Base-by-base conservation (phyloP, 2,113 vertebrate species). In the Rhinichthys klamathensis region DNA sequence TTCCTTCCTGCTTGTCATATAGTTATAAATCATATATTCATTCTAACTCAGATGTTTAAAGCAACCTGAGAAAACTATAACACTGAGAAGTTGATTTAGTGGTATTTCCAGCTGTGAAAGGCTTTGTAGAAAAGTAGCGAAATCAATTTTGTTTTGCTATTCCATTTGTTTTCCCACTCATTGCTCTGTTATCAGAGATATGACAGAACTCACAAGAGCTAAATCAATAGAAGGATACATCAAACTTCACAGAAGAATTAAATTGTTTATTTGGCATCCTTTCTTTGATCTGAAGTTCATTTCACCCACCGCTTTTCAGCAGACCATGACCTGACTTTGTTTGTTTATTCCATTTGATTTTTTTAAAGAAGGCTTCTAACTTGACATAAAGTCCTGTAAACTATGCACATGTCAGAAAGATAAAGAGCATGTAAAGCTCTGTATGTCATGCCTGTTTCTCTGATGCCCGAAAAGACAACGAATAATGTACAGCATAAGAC, bases 231-330 rank as follows among this genome's bases (percentile, higher is more conserved):
- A 23, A 60, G 58, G 23, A 61, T 15, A 44, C 8, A 12, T 80
- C 78, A 80, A 80, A 80, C 78, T 80, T 63, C 16, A 2, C 21
- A 65, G 12, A 63, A 27, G 1, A 61, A 79, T 79, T 49, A 8
- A 78, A 58, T 6, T 63, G 7, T 63, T 80, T 51, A 75, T 35
- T 25, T 38, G 56, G 11, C 35, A 41, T 41, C 12, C 51, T 56
- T 61, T 41, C 54, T 79, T 79, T 61, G 32, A 76, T 76, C 77
- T 79, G 6, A 79, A 10, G 38, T 44, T 61, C 38, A 38, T 79
- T 25, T 60, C 35, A 44, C 5, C 44, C 15, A 56, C 49, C 0
- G 7, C 30, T 60, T 21, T n/a, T 41, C 41, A 73, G 49, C 13
- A 21, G 25, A 54, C 74, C 56, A 60, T 60, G 6, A 41, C 25